Evolutionary conservation across 2,888 invertebrate species (phyloP), one percentile per base, ranked within the genome.

Genomic region (Arctia plantaginis): DNA sequence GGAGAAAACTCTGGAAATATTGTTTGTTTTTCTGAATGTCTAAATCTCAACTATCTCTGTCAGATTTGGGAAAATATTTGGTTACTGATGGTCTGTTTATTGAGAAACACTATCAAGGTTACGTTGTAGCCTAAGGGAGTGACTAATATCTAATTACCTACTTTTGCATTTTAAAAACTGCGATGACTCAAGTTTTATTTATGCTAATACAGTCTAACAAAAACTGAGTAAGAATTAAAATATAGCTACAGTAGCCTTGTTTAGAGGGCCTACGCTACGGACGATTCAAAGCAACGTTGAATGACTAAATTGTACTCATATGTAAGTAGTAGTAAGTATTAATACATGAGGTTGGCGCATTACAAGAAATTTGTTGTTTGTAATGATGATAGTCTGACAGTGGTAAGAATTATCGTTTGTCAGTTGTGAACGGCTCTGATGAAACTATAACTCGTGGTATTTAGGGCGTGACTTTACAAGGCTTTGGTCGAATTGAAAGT

Each of bases 381-480:
- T 41, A 65, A 20, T 69, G 13, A 30, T 8, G n/a, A 66, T 62
- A 67, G 33, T 33, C 33, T 27, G 74, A 69, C 69, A 70, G 66
- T 80, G 73, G 77, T 75, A 70, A 73, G 74, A 64, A 44, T 78
- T 73, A 51, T 47, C 30, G 62, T 6, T 69, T 78, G 44, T 73
- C 59, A 55, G 79, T 80, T 74, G 72, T 78, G 72, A 83, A 84
- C 80, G 74, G 76, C 78, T 81, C 80, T 89, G 85, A 87, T 85
- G 88, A 87, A 89, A 90, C 85, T 81, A 77, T 75, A 81, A 74
- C 76, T 83, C 81, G 85, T 79, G 86, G 83, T 91, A 92, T 92
- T 92, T 86, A 93, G 93, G 88, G 90, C 93, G 89, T 93, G 91
- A 92, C 90, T 87, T 85, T 77, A 88, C 90, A 90, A 91, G 91